phyloP scores from a whole-genome alignment of 2,113 vertebrate genomes.

The Cyprinodon variegatus region DNA sequence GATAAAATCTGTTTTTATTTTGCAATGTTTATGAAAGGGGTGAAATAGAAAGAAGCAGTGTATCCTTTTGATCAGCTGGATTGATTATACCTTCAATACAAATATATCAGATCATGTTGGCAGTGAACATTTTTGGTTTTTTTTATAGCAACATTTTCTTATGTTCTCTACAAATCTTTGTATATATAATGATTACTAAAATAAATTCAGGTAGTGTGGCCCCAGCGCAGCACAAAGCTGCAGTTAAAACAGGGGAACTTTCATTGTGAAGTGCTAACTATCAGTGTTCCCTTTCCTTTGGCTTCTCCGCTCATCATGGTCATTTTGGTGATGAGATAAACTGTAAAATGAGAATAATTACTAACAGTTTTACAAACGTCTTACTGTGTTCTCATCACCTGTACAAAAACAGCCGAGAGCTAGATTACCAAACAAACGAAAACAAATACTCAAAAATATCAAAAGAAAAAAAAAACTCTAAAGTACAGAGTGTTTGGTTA shows the following conservation, averaged over 20 bases:
- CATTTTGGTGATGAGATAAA: slow-evolving; percentile 50
- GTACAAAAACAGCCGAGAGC: slow-evolving; percentile 60
- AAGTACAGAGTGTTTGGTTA: slow-evolving; percentile 69
- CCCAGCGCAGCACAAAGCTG: slow-evolving; percentile 45
- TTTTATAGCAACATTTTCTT: slow-evolving; percentile 43
- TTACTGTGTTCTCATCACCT: slow-evolving; percentile 59
- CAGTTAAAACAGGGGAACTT: slow-evolving; percentile 26
- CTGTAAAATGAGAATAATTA: slow-evolving; percentile 52
- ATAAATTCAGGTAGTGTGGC: slow-evolving; percentile 67
- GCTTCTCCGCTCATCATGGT: slow-evolving; percentile 67
- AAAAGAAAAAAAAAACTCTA: slow-evolving; percentile 29
- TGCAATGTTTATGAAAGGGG: slow-evolving; percentile 54
- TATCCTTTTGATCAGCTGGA: slow-evolving; percentile 50
- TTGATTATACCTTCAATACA: slow-evolving; percentile 69
- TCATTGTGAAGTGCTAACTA: slow-evolving; percentile 70
- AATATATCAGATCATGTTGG: slow-evolving; percentile 72
- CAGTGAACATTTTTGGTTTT: slow-evolving; percentile 64
- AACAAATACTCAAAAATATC: slow-evolving; percentile 59
- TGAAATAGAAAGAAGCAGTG: slow-evolving; percentile 64
- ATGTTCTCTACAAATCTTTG: slow-evolving; percentile 48
- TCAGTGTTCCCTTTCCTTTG: slow-evolving; percentile 75
- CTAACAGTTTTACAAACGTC: slow-evolving; percentile 54
- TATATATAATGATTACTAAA: slow-evolving; percentile 66
- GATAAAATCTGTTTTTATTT: slow-evolving; percentile 67
- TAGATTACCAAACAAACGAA: slow-evolving; percentile 41